Evolutionary conservation across 92 coral and sea anemone genomes (phyloP).

Genomic region (Diadumene lineata): DNA sequence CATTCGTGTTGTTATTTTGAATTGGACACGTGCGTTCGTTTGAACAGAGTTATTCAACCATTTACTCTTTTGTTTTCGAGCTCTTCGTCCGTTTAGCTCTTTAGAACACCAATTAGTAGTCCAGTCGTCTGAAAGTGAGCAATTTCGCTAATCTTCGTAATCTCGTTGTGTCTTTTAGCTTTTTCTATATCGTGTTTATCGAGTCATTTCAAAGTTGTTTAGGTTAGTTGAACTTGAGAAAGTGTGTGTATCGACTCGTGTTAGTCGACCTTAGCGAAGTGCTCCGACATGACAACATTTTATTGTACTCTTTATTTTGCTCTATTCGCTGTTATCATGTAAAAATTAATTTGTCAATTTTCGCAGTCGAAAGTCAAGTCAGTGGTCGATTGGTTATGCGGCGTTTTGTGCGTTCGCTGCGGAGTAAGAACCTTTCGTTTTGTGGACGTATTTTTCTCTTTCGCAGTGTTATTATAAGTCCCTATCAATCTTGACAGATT

Average conservation of each 20-base stretch:
- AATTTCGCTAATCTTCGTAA: not conserved
- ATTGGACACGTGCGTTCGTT: constrained; percentile 88
- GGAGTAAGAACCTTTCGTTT: not conserved
- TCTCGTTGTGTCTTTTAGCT: not conserved
- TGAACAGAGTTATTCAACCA: constrained; percentile 83
- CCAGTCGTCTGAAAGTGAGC: constrained; percentile 27
- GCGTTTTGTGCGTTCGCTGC: not conserved
- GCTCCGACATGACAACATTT: constrained; percentile 18
- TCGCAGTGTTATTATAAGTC: constrained; percentile 7
- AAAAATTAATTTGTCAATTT: not conserved
- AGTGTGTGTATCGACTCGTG: not conserved
- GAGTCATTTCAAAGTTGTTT: not conserved
- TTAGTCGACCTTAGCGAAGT: constrained; percentile 20
- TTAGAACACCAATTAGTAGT: constrained; percentile 16
- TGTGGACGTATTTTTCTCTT: not conserved
- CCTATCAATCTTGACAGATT: constrained; percentile 32
- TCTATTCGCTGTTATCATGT: not conserved
- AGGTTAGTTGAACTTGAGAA: not conserved
- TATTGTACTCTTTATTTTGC: not conserved
- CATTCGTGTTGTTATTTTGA: constrained; percentile 63
- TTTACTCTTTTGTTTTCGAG: constrained; percentile 65
- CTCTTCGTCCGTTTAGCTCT: constrained; percentile 23
- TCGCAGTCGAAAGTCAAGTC: not conserved
- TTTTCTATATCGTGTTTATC: not conserved
- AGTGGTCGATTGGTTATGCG: not conserved